These are phyloP conservation scores for Zaprionus ornatus DNA, from an alignment of 1,140 invertebrate genomes.

Conservation along the genomic window DNA sequence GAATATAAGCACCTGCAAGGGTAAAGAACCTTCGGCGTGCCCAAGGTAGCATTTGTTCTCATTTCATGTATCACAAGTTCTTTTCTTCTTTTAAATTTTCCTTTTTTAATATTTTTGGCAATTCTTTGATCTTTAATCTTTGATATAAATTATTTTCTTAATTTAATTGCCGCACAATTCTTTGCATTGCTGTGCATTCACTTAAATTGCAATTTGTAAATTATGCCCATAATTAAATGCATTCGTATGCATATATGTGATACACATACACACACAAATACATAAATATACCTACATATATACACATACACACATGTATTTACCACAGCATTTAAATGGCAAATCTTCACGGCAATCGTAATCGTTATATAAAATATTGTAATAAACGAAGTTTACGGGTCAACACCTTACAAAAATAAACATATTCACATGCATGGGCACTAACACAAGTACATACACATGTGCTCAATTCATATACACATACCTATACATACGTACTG, in stretches of 20 bases:
- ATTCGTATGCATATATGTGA: neutral
- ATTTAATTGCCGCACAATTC: neutral
- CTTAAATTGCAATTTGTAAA: conserved; percentile 34
- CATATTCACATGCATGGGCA: neutral
- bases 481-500: neutral
- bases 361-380: conserved; percentile 48
- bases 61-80: too few species aligned
- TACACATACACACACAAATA: neutral
- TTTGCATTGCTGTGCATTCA: conserved; percentile 13
- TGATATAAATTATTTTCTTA: neutral
- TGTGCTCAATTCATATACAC: neutral
- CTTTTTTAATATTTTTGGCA: neutral
- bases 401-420: conserved; percentile 43
- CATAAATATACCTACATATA: neutral
- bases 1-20: too few species aligned
- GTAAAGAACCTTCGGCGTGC: too few species aligned
- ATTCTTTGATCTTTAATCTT: neutral
- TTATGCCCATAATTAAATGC: conserved; percentile 16
- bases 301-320: conserved; percentile 5
- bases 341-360: conserved; percentile 37
- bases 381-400: conserved; percentile 68
- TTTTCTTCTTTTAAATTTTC: too few species aligned
- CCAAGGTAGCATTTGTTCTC: too few species aligned
- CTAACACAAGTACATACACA: neutral
- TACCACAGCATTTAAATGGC: conserved; percentile 22